Evolutionary conservation across 2,888 invertebrate genomes (phyloP).

Genomic region (Cloeon dipterum): DNA sequence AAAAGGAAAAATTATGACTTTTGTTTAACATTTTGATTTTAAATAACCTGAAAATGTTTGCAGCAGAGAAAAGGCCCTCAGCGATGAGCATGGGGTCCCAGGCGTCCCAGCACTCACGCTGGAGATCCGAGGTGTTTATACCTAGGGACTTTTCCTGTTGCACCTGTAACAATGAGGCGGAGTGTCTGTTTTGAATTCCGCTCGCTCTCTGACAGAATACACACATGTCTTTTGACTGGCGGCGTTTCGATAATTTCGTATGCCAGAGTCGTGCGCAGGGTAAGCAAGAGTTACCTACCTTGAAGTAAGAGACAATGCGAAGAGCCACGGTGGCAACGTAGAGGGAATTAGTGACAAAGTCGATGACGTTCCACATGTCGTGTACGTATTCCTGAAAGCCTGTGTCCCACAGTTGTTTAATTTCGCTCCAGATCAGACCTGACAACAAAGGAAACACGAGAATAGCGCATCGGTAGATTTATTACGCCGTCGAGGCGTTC

Average conservation of each 20-base stretch:
- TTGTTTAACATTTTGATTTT: too few relatives aligned
- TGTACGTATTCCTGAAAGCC: slow-evolving; percentile 89
- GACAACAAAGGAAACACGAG: too few relatives aligned
- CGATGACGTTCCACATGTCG: slow-evolving; percentile 99
- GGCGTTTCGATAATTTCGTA: too few relatives aligned
- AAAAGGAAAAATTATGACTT: neutral
- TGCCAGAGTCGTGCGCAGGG: too few relatives aligned
- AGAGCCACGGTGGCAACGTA: slow-evolving; percentile 94
- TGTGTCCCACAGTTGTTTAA: slow-evolving; percentile 96
- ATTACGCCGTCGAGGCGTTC: too few relatives aligned
- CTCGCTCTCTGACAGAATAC: too few relatives aligned
- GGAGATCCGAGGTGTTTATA: slow-evolving; percentile 24
- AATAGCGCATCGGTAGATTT: too few relatives aligned
- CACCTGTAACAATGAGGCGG: slow-evolving; percentile 27
- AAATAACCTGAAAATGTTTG: slow-evolving; percentile 89
- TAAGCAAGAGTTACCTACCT: slow-evolving; percentile 34
- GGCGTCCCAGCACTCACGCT: slow-evolving; percentile 85
- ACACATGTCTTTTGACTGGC: too few relatives aligned
- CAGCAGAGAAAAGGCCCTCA: slow-evolving; percentile 91
- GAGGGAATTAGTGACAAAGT: slow-evolving; percentile 93
- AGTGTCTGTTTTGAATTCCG: too few relatives aligned
- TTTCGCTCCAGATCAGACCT: slow-evolving; percentile 97
- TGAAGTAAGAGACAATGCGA: slow-evolving; percentile 80
- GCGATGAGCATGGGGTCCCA: slow-evolving; percentile 97
- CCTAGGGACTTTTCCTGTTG: slow-evolving; percentile 38